Evolutionary conservation across 30 jellyfish, hydroid and myxozoan species (phyloP).

Genomic region (Catostylus mosaicus): DNA sequence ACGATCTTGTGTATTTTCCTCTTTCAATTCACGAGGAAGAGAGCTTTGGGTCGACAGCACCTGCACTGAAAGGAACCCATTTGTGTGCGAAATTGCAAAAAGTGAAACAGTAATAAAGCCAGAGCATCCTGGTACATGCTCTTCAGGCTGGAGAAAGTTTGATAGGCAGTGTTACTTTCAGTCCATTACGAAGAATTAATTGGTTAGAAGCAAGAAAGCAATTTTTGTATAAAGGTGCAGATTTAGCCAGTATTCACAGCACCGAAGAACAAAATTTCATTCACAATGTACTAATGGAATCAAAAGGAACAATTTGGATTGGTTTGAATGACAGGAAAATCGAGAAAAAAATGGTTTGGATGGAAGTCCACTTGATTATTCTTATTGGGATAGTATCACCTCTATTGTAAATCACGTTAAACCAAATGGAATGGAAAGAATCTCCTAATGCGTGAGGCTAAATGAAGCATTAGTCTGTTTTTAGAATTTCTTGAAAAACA

Average conservation of each 20-base stretch:
- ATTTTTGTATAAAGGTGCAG: constrained; percentile 80
- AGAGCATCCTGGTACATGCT: constrained; percentile 90
- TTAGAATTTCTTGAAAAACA: too few species aligned
- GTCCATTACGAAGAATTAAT: constrained; percentile 29
- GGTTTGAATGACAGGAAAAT: constrained; percentile 90
- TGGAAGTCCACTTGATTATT: constrained; percentile 62
- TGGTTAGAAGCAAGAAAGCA: constrained; percentile 92
- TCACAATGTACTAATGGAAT: constrained; percentile 39
- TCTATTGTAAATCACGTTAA: too few species aligned
- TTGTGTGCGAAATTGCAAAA: constrained; percentile 81
- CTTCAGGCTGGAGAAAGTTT: constrained; percentile 78
- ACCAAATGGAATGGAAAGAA: too few species aligned
- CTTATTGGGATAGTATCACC: constrained; percentile 77
- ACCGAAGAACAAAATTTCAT: constrained; percentile 63
- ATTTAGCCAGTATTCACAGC: constrained; percentile 82
- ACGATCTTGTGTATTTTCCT: constrained; percentile 40
- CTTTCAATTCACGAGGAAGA: not conserved
- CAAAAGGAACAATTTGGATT: constrained; percentile 75
- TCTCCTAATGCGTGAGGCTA: too few species aligned
- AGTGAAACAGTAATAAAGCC: constrained; percentile 24
- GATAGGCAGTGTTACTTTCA: constrained; percentile 76
- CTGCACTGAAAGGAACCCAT: constrained; percentile 78
- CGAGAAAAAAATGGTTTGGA: constrained; percentile 83
- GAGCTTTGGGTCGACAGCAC: constrained; percentile 82
- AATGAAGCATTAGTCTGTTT: too few species aligned